Conservation (phyloP, 1,140 invertebrate genomes). For the Antheraea mylitta region DNA sequence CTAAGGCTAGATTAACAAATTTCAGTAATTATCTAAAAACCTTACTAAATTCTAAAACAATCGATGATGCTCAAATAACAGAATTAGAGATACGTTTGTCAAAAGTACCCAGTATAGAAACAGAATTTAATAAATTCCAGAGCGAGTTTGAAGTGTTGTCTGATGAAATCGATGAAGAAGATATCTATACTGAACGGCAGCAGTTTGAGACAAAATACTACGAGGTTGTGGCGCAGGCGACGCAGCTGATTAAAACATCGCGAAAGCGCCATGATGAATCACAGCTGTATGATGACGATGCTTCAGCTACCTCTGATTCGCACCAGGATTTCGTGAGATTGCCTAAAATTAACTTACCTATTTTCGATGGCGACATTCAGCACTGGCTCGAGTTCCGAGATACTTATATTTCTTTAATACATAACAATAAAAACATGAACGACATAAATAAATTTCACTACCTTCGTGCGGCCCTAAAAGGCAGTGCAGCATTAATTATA, state of each 20-base stretch:
- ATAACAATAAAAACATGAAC: slow-evolving; percentile 8
- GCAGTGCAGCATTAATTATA: slow-evolving; percentile 23
- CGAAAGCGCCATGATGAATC: not conserved
- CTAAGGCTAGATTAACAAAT: not conserved
- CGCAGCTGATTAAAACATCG: not conserved
- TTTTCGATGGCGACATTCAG: not conserved
- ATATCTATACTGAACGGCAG: not conserved
- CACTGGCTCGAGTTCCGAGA: slow-evolving; percentile 9
- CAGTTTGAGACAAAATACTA: not conserved
- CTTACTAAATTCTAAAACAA: not conserved
- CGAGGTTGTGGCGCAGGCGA: not conserved
- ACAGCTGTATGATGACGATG: not conserved
- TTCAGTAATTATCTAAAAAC: not conserved
- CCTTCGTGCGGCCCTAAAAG: slow-evolving; percentile 18
- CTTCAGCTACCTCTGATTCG: not conserved
- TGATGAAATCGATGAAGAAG: not conserved
- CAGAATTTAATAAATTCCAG: not conserved
- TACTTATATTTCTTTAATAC: slow-evolving; percentile 20
- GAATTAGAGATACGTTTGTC: not conserved
- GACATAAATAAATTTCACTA: slow-evolving; percentile 28
- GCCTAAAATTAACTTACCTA: slow-evolving; percentile 6
- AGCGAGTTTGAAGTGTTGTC: not conserved
- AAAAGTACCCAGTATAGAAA: not conserved
- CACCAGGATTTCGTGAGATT: not conserved
- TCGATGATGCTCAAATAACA: not conserved